Conservation (phyloP, 2,113 vertebrate genomes). For the Amphiprion ocellaris region DNA sequence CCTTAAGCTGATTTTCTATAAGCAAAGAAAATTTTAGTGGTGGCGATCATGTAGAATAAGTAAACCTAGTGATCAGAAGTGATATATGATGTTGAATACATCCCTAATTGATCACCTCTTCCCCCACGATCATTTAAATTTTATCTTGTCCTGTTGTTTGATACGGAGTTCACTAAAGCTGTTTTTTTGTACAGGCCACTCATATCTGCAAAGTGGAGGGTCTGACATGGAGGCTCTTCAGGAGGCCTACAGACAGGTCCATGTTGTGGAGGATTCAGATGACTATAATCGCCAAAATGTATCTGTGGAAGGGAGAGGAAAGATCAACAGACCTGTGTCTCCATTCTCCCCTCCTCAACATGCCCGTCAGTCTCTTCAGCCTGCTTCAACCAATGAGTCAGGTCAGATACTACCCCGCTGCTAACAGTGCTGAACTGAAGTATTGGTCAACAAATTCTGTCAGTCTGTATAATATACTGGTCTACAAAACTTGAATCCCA, state of each 20-base stretch:
- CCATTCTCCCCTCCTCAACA: slow-evolving; percentile 36
- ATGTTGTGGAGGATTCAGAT: slow-evolving; percentile 80
- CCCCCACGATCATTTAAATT: no score
- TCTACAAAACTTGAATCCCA: no score
- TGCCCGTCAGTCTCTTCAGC: slow-evolving; percentile 55
- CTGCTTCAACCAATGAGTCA: slow-evolving; percentile 76
- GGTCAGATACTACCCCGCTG: slow-evolving; percentile 62
- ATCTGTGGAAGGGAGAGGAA: slow-evolving; percentile 12
- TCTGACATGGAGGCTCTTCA: slow-evolving; percentile 91
- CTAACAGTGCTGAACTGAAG: no score
- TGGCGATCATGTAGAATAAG: no score
- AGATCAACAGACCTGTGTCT: slow-evolving; percentile 23
- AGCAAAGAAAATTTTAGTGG: no score
- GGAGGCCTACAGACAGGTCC: slow-evolving; percentile 87
- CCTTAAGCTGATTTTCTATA: no score
- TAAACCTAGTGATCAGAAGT: no score
- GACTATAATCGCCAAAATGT: slow-evolving; percentile 50
- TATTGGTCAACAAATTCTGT: background rate
- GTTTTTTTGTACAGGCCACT: slow-evolving; percentile 58
- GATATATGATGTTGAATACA: no score
- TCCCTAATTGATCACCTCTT: no score
- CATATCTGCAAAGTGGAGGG: slow-evolving; percentile 82
- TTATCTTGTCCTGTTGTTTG: no score
- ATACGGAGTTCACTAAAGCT: background rate
- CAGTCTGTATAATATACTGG: background rate